Percentiles rank a stretch among this genome's conserved stretches.
phyloP scores from a whole-genome alignment of 2,888 invertebrate species.

The Caenorhabditis drosophilae region DNA sequence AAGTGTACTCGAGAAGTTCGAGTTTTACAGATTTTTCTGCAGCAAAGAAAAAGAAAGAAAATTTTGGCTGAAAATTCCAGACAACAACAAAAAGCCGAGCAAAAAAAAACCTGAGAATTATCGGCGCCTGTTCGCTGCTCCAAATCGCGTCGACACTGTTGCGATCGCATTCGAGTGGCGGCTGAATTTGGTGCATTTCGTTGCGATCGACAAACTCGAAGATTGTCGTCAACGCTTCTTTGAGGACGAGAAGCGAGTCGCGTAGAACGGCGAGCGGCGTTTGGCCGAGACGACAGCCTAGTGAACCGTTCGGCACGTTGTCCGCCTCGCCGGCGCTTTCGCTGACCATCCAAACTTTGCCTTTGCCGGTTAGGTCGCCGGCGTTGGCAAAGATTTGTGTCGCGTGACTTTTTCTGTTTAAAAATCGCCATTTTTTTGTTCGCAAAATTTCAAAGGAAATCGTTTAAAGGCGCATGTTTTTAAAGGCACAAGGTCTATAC shows the following conservation, averaged over 20 bases:
- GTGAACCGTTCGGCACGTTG: conserved; percentile 58
- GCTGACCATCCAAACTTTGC: conserved; percentile 64
- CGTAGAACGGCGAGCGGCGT: conserved; percentile 50
- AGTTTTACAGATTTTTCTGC: conserved; percentile 40
- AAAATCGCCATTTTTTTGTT: neutral
- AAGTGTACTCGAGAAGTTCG: conserved; percentile 39
- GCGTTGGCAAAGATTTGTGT: conserved; percentile 51
- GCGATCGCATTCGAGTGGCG: conserved; percentile 39
- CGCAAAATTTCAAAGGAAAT: too few relatives aligned
- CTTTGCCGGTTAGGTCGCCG: conserved; percentile 35
- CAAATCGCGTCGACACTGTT: conserved; percentile 36
- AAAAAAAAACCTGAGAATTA: conserved; percentile 11
- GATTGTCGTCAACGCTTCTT: conserved; percentile 28
- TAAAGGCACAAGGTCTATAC: too few relatives aligned
- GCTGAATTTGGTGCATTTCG: conserved; percentile 1
- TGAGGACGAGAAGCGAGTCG: conserved; percentile 53
- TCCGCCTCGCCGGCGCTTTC: conserved; percentile 57
- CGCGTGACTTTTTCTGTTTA: conserved; percentile 50
- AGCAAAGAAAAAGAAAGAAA: too few relatives aligned
- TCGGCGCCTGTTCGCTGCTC: conserved; percentile 36
- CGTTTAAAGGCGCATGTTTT: too few relatives aligned
- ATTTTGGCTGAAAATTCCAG: too few relatives aligned
- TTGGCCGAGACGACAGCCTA: conserved; percentile 53
- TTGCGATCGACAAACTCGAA: conserved; percentile 18
- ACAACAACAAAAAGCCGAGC: too few relatives aligned